phyloP scores from a whole-genome alignment of 2,888 invertebrate species.

The Agonopterix arenella region DNA sequence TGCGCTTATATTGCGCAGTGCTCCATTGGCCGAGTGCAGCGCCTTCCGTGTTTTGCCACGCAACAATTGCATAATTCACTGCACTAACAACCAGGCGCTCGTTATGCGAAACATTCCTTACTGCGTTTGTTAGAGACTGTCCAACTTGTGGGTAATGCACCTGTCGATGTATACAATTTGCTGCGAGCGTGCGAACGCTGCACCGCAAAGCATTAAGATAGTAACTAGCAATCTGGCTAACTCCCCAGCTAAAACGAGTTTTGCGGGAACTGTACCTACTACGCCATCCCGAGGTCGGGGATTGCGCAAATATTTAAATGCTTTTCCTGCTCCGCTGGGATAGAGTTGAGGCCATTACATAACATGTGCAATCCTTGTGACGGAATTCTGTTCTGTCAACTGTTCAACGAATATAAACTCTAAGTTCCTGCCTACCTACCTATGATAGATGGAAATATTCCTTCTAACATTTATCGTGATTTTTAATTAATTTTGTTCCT shows the following conservation, averaged over 20 bases:
- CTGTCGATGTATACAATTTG: constrained; percentile 20
- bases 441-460: no score
- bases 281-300: constrained; percentile 54
- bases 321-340: constrained; percentile 47
- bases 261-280: constrained; percentile 41
- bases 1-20: constrained; percentile 44
- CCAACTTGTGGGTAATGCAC: constrained; percentile 2
- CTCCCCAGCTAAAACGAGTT: constrained; percentile 52
- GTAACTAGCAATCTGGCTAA: constrained; percentile 17
- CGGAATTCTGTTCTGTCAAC: no score
- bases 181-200: constrained; percentile 9
- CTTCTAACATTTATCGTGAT: no score
- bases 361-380: constrained; percentile 18
- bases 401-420: no score
- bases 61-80: constrained; percentile 52
- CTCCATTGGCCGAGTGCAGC: constrained; percentile 67
- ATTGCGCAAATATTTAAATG: constrained; percentile 64
- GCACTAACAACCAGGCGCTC: constrained; percentile 18
- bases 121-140: constrained; percentile 8
- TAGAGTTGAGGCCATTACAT: constrained; percentile 20
- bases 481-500: no score
- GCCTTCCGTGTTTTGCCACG: constrained; percentile 67
- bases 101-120: constrained; percentile 23
- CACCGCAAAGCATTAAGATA: constrained; percentile 4
- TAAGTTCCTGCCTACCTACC: no score